phyloP scores from a whole-genome alignment of 2,113 vertebrate genomes.

The Python bivittatus region DNA sequence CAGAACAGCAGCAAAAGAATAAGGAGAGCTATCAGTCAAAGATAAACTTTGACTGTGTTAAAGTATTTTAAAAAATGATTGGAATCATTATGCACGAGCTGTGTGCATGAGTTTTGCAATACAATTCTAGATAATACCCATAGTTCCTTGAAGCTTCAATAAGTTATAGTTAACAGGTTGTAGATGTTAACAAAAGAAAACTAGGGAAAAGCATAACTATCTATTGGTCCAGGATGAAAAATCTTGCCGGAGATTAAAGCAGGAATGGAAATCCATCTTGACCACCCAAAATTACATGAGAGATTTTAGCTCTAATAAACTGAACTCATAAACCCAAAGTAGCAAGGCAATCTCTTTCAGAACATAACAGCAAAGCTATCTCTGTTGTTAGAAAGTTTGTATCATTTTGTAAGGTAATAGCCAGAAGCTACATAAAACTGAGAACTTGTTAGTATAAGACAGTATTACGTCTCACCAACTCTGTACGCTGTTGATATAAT shows the following conservation, averaged over 20 bases:
- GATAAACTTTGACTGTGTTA: not conserved
- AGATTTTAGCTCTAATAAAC: not conserved
- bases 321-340: not conserved
- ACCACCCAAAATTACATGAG: not conserved
- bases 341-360: too few species aligned
- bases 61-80: not conserved
- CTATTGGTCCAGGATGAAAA: constrained; percentile 24
- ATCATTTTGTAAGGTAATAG: not conserved
- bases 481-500: not conserved
- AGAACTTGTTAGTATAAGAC: not conserved
- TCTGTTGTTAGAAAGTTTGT: not conserved
- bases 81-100: not conserved
- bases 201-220: not conserved
- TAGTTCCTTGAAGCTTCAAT: not conserved
- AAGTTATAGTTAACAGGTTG: not conserved
- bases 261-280: not conserved
- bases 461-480: not conserved
- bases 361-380: not conserved
- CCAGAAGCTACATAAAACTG: not conserved
- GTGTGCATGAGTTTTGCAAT: not conserved
- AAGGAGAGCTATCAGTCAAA: not conserved
- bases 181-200: not conserved
- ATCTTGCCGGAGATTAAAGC: not conserved
- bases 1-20: not conserved
- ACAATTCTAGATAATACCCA: not conserved